Conservation (phyloP, 2,888 invertebrate genomes). For the Anoncus sp. region DNA sequence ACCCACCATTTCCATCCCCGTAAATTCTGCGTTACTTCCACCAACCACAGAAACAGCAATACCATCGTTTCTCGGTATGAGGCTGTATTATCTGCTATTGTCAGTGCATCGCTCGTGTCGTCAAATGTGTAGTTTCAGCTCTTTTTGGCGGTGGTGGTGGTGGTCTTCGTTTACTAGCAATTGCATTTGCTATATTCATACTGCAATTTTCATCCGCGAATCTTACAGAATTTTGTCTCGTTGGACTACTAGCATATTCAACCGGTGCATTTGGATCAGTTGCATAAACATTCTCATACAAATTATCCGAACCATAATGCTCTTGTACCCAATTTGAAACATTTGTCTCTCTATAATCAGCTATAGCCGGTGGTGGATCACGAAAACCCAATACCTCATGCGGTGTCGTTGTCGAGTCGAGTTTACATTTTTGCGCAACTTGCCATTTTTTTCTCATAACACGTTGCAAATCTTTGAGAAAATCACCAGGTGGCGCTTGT, state of each 20-base stretch:
- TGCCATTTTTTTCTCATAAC: slow-evolving; percentile 98
- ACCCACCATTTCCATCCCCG: background rate
- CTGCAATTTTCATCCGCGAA: slow-evolving; percentile 80
- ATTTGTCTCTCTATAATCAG: slow-evolving; percentile 92
- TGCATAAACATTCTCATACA: slow-evolving; percentile 91
- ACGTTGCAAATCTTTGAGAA: slow-evolving; percentile 94
- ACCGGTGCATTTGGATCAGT: slow-evolving; percentile 83
- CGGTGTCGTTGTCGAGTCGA: slow-evolving; percentile 94
- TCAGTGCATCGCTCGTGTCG: slow-evolving; percentile 84
- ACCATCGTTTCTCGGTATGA: slow-evolving; percentile 78
- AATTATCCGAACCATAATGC: slow-evolving; percentile 90
- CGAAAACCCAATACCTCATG: slow-evolving; percentile 96
- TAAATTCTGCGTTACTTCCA: slow-evolving; percentile 73
- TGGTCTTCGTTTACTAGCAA: slow-evolving; percentile 88
- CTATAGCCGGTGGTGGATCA: slow-evolving; percentile 89
- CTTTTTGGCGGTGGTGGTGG: slow-evolving; percentile 96
- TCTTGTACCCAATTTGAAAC: slow-evolving; percentile 96
- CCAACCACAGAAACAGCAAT: slow-evolving; percentile 79
- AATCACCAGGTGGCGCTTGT: slow-evolving; percentile 91
- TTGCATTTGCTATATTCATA: slow-evolving; percentile 80
- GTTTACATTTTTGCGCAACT: slow-evolving; percentile 95
- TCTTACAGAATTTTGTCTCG: slow-evolving; percentile 73
- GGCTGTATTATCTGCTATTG: slow-evolving; percentile 81
- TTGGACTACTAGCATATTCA: slow-evolving; percentile 82
- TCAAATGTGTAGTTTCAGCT: slow-evolving; percentile 94